These are phyloP conservation scores for Atractosteus spatula DNA, from an alignment of 2,113 vertebrate genomes.

Conservation along the genomic window DNA sequence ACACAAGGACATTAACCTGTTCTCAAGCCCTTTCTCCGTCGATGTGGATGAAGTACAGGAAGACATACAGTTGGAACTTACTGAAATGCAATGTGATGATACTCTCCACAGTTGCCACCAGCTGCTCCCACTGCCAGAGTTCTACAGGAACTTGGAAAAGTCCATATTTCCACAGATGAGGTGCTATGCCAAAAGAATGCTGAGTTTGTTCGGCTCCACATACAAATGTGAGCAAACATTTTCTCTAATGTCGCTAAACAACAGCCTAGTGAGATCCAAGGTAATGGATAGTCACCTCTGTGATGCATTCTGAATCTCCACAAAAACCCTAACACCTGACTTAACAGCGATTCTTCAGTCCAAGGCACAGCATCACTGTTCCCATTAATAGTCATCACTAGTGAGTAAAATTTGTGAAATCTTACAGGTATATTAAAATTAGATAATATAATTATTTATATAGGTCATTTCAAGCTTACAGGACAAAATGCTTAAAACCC, in stretches of 20 bases:
- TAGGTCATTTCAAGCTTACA: too few relatives aligned
- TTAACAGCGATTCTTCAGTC: too few relatives aligned
- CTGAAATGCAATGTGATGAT: constrained; percentile 35
- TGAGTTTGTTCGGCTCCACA: constrained; percentile 29
- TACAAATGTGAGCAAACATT: constrained; percentile 29
- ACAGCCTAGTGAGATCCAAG: constrained; percentile 26
- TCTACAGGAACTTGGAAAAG: constrained; percentile 10
- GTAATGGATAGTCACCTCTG: constrained; percentile 28
- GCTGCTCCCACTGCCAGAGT: constrained; percentile 25
- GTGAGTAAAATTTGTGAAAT: constrained; percentile 1
- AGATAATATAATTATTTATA: too few relatives aligned
- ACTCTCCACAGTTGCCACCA: constrained; percentile 35
- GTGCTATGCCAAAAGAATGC: background rate
- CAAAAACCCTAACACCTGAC: constrained; percentile 28
- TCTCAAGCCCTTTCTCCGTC: constrained; percentile 23
- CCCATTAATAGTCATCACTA: constrained; percentile 19
- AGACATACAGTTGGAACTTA: constrained; percentile 30
- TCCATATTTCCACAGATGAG: constrained; percentile 34
- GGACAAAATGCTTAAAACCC: too few relatives aligned
- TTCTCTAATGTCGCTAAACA: constrained; percentile 25
- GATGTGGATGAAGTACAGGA: constrained; percentile 24
- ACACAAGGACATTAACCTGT: constrained; percentile 25
- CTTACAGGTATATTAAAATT: too few relatives aligned
- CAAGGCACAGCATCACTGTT: constrained; percentile 19
- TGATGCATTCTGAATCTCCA: constrained; percentile 28